Conservation (phyloP, 2,113 vertebrate genomes). For the Equus przewalskii region DNA sequence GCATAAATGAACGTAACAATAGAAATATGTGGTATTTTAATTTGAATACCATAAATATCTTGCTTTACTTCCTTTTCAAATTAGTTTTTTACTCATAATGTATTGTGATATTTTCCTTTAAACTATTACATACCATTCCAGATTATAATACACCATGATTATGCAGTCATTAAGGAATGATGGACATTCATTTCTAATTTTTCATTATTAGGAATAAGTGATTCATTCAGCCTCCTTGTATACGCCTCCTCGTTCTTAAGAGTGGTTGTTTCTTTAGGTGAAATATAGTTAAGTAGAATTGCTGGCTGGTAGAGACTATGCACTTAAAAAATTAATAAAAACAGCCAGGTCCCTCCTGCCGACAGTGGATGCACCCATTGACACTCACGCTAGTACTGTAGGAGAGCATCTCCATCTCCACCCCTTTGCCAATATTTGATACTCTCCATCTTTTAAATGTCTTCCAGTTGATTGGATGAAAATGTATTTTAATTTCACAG, state of each 20-base stretch:
- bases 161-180: background rate
- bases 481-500: background rate
- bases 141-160: background rate
- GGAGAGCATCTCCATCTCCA: background rate
- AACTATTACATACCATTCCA: background rate
- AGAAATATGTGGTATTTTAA: background rate
- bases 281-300: background rate
- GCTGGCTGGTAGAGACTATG: background rate
- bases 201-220: background rate
- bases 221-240: background rate
- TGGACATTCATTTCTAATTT: background rate
- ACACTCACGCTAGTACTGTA: accelerated
- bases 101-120: background rate
- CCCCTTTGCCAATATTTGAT: background rate
- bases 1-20: background rate
- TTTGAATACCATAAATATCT: background rate
- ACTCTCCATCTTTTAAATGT: background rate
- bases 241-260: background rate
- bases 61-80: background rate
- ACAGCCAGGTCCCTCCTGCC: background rate
- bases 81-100: background rate
- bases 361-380: background rate
- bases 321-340: background rate
- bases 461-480: background rate
- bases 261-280: background rate